Evolutionary conservation across 2,888 invertebrate species (phyloP), one percentile per base, ranked within the genome.

Genomic region (Eudasyphora cyanicolor): DNA sequence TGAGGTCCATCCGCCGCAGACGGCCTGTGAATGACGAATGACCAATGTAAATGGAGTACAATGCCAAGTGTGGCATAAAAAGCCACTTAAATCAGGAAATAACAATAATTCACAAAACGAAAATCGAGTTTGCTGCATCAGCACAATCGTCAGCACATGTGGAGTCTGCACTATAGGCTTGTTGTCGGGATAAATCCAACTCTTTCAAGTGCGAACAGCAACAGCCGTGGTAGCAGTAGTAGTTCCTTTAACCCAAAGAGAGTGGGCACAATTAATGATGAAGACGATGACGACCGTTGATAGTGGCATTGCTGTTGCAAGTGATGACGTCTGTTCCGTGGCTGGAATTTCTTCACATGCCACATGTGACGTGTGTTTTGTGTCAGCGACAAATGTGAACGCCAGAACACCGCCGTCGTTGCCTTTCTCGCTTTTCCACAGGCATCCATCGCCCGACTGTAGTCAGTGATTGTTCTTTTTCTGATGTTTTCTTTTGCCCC

Each of bases 311-410:
- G 45, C 42, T 38, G 67, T 14, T 67, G 19, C 5, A 29, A 32
- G 32, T 3, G 71, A 71, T 71, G 62, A 12, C 62, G 67, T 54
- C 21, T 45, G 17, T 64, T 67, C 45, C 75, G 38, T 24, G 32
- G 17, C 24, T 57, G n/a, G 24, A 10, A 42, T 24, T 57, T 3
- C 24, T 57, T 27, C 57, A n/a, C n/a, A 24, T 57, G 67, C 70
- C 69, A 54, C 35, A 70, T 71, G 75, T 49, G 60, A 74, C 79
- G 73, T 79, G 76, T 79, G 79, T 79, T 83, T 74, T 70, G 60
- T 74, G 73, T 74, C 76, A 74, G 62, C 79, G 45, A 35, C 73
- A 35, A 73, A 29, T 60, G 21, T 49, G 42, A 12, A 57, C 60
- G 64, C 32, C 62, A 67, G 21, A 51, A 10, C 7, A 24, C 19